Evolutionary conservation across 2,888 invertebrate genomes (phyloP).

Genomic region (Sabatieria punctata): DNA sequence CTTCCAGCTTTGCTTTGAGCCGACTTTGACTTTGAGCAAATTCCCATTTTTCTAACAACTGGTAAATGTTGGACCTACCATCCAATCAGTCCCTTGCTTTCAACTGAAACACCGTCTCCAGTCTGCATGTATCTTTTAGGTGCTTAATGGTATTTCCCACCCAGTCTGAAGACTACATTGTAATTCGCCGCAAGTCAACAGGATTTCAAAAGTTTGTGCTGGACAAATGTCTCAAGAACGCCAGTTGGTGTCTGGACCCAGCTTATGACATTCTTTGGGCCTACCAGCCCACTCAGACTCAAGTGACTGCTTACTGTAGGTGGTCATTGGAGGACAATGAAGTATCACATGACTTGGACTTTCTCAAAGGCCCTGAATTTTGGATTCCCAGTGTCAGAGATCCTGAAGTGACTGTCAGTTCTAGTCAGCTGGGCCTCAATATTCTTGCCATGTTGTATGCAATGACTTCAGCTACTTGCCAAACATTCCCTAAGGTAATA

Average conservation of each 20-base stretch:
- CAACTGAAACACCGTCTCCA: too few species aligned
- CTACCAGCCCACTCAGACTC: constrained; percentile 38
- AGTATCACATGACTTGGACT: neutral
- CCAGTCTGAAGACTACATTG: constrained; percentile 19
- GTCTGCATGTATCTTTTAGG: too few species aligned
- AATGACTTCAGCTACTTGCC: neutral
- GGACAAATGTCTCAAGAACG: neutral
- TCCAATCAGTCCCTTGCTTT: too few species aligned
- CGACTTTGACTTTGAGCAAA: too few species aligned
- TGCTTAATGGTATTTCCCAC: constrained; percentile 18
- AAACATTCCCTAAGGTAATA: too few species aligned
- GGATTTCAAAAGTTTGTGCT: constrained; percentile 15
- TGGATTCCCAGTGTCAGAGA: constrained; percentile 14
- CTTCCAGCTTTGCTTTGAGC: too few species aligned
- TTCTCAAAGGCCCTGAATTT: constrained; percentile 16
- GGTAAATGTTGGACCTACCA: too few species aligned
- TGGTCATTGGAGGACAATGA: neutral
- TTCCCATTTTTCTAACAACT: too few species aligned
- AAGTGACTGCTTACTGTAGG: constrained; percentile 7
- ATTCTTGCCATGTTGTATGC: constrained; percentile 16
- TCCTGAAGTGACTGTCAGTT: constrained; percentile 3
- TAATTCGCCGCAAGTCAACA: constrained; percentile 15
- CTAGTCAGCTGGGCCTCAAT: constrained; percentile 16
- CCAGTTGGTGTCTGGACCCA: constrained; percentile 49
- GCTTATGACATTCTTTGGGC: constrained; percentile 85